Evolutionary conservation across 2,888 invertebrate species (phyloP).

Genomic region (Branchipolynoe longqiensis): DNA sequence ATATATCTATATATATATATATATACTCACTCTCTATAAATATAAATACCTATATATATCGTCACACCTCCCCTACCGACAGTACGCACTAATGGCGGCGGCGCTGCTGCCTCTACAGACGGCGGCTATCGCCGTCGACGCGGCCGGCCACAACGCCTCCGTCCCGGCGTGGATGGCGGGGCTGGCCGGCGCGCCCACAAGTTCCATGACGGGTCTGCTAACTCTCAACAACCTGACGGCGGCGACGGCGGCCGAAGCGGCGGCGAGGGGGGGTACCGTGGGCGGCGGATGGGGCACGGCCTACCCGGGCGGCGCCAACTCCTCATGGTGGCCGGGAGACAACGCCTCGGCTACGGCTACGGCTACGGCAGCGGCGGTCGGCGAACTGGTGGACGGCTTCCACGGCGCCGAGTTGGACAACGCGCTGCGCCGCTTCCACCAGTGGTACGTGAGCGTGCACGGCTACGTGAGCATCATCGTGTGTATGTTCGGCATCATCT

Average conservation of each 20-base stretch:
- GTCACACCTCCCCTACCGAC: too few relatives aligned
- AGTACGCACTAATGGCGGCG: neutral
- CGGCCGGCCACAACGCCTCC: slow-evolving; percentile 7
- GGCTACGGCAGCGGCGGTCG: neutral
- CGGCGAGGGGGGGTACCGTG: too few relatives aligned
- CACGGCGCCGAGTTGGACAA: slow-evolving; percentile 26
- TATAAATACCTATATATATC: too few relatives aligned
- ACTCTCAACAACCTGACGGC: slow-evolving; percentile 32
- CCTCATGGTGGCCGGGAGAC: neutral
- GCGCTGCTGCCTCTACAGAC: neutral
- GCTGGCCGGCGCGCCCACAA: neutral
- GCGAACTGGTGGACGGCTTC: neutral
- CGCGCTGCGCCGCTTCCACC: slow-evolving; percentile 70
- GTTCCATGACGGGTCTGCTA: slow-evolving; percentile 29
- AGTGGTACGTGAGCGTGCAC: slow-evolving; percentile 84
- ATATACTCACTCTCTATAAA: neutral
- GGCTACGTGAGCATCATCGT: slow-evolving; percentile 93
- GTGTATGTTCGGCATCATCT: slow-evolving; percentile 94
- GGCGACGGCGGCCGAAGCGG: neutral
- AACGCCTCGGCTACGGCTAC: neutral
- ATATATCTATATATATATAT: neutral
- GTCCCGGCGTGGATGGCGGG: neutral
- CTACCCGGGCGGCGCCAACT: neutral
- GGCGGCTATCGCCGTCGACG: neutral
- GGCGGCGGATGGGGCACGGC: neutral